phyloP scores from a whole-genome alignment of 2,888 invertebrate genomes.

The Eremobia ochroleuca region DNA sequence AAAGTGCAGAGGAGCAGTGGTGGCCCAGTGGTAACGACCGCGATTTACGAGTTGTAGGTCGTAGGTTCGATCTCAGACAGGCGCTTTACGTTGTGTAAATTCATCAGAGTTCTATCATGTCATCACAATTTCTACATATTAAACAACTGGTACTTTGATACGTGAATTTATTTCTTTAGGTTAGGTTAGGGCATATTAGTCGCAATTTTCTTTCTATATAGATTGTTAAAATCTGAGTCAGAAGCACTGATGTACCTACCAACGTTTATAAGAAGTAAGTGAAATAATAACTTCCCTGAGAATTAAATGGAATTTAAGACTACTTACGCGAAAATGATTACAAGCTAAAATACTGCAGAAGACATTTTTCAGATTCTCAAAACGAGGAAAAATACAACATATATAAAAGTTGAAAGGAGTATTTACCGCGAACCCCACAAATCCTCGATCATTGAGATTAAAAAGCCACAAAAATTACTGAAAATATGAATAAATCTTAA shows the following conservation, averaged over 20 bases:
- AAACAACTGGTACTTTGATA: too few species aligned
- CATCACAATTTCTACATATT: too few species aligned
- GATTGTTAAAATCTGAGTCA: neutral
- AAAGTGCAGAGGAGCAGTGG: too few species aligned
- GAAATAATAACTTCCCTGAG: neutral
- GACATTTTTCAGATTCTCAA: conserved; percentile 7
- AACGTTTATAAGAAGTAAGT: neutral
- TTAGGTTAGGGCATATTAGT: neutral
- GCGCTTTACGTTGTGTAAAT: too few species aligned
- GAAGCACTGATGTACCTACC: neutral
- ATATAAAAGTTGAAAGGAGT: conserved; percentile 11
- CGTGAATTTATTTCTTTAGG: too few species aligned
- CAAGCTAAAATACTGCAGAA: neutral
- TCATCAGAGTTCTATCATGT: too few species aligned
- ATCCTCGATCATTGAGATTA: conserved; percentile 22
- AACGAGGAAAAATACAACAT: conserved; percentile 13
- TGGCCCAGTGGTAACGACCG: too few species aligned
- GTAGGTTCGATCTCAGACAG: too few species aligned
- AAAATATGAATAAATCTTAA: conserved; percentile 45
- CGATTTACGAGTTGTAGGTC: too few species aligned
- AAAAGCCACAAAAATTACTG: conserved; percentile 24
- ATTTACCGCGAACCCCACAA: conserved; percentile 1
- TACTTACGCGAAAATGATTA: conserved; percentile 11
- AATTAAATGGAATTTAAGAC: neutral
- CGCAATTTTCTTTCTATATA: neutral